Conservation (phyloP, 2,888 invertebrate genomes). For the Drosophila kanekoi region DNA sequence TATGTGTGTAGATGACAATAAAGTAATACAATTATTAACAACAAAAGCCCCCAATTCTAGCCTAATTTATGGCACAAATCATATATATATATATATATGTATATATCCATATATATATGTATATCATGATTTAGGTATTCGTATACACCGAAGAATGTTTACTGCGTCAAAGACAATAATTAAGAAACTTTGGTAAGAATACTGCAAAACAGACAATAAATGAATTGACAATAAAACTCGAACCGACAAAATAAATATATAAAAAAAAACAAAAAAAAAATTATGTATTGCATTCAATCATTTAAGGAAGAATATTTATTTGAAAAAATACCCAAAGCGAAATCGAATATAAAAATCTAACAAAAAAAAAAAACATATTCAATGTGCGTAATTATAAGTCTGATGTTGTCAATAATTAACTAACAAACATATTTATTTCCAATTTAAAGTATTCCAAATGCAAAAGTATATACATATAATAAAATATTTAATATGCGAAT, state of each 20-base stretch:
- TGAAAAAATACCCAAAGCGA: constrained; percentile 30
- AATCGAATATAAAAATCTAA: constrained; percentile 4
- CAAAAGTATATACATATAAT: constrained; percentile 39
- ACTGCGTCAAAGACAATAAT: constrained; percentile 79
- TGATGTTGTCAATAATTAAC: constrained; percentile 83
- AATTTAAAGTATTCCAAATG: constrained; percentile 61
- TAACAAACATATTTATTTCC: constrained; percentile 57
- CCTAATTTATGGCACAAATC: constrained; percentile 22
- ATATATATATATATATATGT: constrained; percentile 9
- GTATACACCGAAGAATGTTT: constrained; percentile 46
- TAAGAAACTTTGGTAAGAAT: constrained; percentile 44
- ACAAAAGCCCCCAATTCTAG: constrained; percentile 13
- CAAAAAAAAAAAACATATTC: constrained; percentile 63
- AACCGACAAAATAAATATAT: constrained; percentile 19
- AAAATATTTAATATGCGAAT: constrained; percentile 29
- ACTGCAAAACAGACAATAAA: constrained; percentile 66
- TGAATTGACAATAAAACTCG: constrained; percentile 66
- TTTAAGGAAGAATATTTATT: constrained; percentile 36
- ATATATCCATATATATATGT: constrained; percentile 9
- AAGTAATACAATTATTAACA: constrained; percentile 11
- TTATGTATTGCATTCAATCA: constrained; percentile 32
- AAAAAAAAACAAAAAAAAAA: constrained; percentile 14
- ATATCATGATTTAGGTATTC: constrained; percentile 22
- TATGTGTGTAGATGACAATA: constrained; percentile 47
- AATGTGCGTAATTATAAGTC: constrained; percentile 83